Evolutionary conservation across 2,797 vertebrate genomes (phyloP).

Genomic region (Channallabes apus): DNA sequence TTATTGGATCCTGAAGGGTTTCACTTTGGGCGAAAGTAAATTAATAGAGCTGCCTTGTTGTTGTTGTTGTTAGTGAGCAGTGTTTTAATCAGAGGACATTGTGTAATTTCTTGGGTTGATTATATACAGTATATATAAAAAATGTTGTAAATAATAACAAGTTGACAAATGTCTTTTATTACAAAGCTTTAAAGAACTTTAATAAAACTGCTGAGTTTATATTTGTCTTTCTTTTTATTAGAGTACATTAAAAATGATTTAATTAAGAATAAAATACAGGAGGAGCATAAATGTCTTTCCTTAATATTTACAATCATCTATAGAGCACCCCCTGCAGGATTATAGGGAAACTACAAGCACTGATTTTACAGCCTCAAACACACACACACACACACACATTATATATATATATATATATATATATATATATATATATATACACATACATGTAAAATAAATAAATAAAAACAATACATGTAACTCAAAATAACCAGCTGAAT

Average conservation of each 20-base stretch:
- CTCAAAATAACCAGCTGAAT: too few species aligned
- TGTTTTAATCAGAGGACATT: not conserved
- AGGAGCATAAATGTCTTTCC: too few species aligned
- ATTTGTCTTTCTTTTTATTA: not conserved
- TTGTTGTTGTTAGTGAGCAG: too few species aligned
- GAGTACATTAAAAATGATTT: not conserved
- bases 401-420: too few species aligned
- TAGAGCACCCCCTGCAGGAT: too few species aligned
- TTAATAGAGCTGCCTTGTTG: not conserved
- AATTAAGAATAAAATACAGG: not conserved
- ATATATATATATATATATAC: too few species aligned
- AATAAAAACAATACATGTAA: too few species aligned
- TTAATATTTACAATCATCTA: too few species aligned
- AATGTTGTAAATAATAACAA: conserved; percentile 27
- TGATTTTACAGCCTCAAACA: too few species aligned
- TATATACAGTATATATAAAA: not conserved
- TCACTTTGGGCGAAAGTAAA: not conserved
- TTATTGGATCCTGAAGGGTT: not conserved
- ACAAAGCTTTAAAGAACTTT: conserved; percentile 1
- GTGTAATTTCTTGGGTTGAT: conserved; percentile 6
- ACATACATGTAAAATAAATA: too few species aligned
- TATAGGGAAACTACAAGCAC: too few species aligned
- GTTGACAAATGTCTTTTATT: conserved; percentile 12
- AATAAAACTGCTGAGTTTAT: not conserved
- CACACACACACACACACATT: too few species aligned